Evolutionary conservation across 2,888 invertebrate genomes (phyloP), one percentile per base, ranked within the genome.

Genomic region (Xestia rhomboidea): DNA sequence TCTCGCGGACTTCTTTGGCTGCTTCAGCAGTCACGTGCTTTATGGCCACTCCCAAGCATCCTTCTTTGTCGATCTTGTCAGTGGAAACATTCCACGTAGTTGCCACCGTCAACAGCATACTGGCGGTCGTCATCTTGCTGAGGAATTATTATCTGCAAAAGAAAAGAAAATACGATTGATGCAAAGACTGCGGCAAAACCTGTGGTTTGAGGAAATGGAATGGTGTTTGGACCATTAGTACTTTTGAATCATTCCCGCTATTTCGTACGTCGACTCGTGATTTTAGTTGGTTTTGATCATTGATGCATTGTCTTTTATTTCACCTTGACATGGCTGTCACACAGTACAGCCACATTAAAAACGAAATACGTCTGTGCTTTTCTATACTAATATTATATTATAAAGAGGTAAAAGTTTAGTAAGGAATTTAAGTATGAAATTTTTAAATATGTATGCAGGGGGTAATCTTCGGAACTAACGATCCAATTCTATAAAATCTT

Each of bases 1-100:
- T 98, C 92, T 98, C 98, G 24, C 98, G 95, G n/a, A 98, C 94
- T 90, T 98, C 98, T 68, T 95, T 96, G 69, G 97, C 97, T 0
- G 98, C 98, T 84, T 97, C 95, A 2, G 93, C 93, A 5, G 95
- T 89, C 11, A 92, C 90, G 60, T 90, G 93, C 67, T 92, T 92
- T 49, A 91, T 83, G 6, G 86, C 81, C 3, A 91, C 89, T 5
- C 90, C 88, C 13, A 92, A 77, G 21, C 92, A 89, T 11, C 81
- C 92, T 34, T 95, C 95, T 71, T 93, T 94, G 15, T 95, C 95
- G 30, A 92, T 89, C 75, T 94, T 94, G 49, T 95, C 95, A 24
- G 87, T 91, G 68, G 90, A 91, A 10, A 94, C 85, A 66, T 90
- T 93, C 95, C 95, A 96, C 2, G 94, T 94, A 2, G 95, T 94